Conservation (phyloP, 2,797 vertebrate genomes). For the Momotus momota region DNA sequence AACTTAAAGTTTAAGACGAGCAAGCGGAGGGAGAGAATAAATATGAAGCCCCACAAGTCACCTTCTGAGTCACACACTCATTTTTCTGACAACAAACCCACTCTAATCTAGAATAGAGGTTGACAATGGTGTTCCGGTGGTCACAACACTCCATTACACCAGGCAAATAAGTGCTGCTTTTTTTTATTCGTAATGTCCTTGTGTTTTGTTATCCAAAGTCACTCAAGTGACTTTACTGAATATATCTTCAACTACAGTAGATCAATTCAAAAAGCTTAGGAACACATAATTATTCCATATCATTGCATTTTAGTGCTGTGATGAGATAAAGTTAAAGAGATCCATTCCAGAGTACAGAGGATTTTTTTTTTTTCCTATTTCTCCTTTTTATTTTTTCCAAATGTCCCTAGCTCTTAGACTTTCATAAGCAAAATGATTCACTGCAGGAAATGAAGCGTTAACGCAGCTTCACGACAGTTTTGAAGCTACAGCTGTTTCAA, state of each 20-base stretch:
- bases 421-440: conserved; percentile 65
- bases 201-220: conserved; percentile 46
- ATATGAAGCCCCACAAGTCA: not conserved
- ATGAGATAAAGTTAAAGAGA: not conserved
- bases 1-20: not conserved
- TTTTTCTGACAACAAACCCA: conserved; percentile 44
- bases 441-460: conserved; percentile 69
- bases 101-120: not conserved
- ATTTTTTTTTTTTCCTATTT: conserved; percentile 17
- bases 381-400: not conserved
- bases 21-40: not conserved
- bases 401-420: conserved; percentile 23
- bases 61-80: not conserved
- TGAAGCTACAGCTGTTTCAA: conserved; percentile 70
- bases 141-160: conserved; percentile 8
- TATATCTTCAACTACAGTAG: conserved; percentile 52
- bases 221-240: conserved; percentile 61
- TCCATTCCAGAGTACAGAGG: not conserved
- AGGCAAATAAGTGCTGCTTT: conserved; percentile 5
- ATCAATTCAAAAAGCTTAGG: conserved; percentile 50
- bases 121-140: conserved; percentile 25
- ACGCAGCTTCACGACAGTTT: conserved; percentile 58
- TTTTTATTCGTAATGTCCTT: conserved; percentile 51
- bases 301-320: conserved; percentile 44
- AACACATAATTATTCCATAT: conserved; percentile 60